Evolutionary conservation across 2,797 vertebrate genomes (phyloP), one percentile per base, ranked within the genome.

Genomic region (Manis crassicaudata): DNA sequence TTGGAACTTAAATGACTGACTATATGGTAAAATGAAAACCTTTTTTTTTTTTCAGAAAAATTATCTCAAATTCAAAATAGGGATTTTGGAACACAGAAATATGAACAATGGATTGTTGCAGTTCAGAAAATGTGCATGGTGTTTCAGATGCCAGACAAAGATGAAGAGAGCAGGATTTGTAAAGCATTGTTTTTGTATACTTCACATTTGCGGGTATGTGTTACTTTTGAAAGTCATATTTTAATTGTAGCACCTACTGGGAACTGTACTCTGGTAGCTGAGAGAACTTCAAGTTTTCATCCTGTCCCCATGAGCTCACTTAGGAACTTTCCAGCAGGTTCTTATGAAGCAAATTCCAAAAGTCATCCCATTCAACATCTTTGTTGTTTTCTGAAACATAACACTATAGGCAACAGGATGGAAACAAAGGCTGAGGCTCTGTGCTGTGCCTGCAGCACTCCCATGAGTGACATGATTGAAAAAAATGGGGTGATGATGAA

Each of bases 31-130:
- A 75, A 20, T 75, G 37, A 60, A 62, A 95, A 81, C 11, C 50
- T 17, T 43, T 77, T 56, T 17, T 43, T 88, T 43, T 77, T 40
- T 70, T 4, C 95, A 99, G 99, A 97, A 58, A 83, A 62, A 2
- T 76, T 98, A 68, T 98, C 97, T 16, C 90, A 98, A 50, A 97
- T 98, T 35, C 98, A 94, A 43, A 98, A 65, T 46, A 93, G 43
- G 54, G 86, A 94, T 72, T 98, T 97, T 73, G 99, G 99, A 92
- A 98, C 98, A 50, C 98, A 99, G 95, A 98, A 96, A 54, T 99
- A 99, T 5, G 99, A 99, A 88, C 98, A 99, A 0, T 99, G 99
- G 98, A 98, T 99, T 9, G 87, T 98, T 60, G 79, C n/a, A 0
- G 97, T 98, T 54, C 99, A 99, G 96, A 98, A 98, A 94, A 98